Base-by-base conservation (phyloP, 2,797 vertebrate genomes). In the Micrastur ruficollis region DNA sequence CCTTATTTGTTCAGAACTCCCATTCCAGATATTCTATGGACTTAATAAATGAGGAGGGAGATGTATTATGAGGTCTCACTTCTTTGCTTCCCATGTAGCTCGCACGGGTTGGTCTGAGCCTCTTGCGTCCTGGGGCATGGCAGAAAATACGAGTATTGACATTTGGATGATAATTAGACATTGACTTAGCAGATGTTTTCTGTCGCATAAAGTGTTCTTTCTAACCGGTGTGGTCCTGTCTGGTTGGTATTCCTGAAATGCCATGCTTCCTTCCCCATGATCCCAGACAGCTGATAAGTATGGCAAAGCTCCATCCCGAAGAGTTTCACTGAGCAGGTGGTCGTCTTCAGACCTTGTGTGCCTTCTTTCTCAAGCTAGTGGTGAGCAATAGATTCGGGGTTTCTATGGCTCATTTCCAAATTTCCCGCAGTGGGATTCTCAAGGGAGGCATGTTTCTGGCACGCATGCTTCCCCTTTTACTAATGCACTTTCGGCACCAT, bases 141-240 rank as follows among this genome's bases (percentile, higher is more conserved):
- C 29, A 81, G 61, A 44, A 75, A 26, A 55, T 32, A 12, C 0
- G 36, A 21, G 2, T 63, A 6, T 27, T 83, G 68, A 61, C 52
- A 56, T 6, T 74, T 65, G 52, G 42, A 13, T 85, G 78, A 17
- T 85, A 59, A 82, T 42, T n/a, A 46, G 32, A 58, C 29, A 10
- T 10, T 32, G 31, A 47, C 8, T 80, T 40, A 59, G 26, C 44
- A 71, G 47, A 9, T 81, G 50, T 70, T 70, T 95, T 46, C 32
- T 72, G 36, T 55, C 26, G 7, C 40, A 55, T 81, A 2, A 61
- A 76, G 38, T 47, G 7, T 66, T 84, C 31, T 50, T 75, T 76
- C 32, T 67, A 38, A 49, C 25, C 0, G 0, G 8, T 0, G 1
- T 49, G n/a, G 34, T 49, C 19, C 10, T 80, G 36, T 44, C 31